These are phyloP conservation scores for Dastarcus helophoroides DNA, from an alignment of 2,888 invertebrate species.

Conservation along the genomic window DNA sequence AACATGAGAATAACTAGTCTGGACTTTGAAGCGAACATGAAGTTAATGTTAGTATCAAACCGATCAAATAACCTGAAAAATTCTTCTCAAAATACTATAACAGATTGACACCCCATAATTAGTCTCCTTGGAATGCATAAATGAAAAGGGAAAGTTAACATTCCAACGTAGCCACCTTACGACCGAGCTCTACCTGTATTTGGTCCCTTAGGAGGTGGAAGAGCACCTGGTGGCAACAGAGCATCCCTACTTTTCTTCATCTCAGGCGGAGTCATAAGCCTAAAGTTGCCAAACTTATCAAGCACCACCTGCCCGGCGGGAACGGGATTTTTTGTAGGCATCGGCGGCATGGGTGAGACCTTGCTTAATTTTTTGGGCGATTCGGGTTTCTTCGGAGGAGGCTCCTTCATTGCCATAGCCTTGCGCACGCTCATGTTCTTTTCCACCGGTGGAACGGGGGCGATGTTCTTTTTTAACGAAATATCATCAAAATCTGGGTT, in stretches of 20 bases:
- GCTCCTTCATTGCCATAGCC: conserved; percentile 52
- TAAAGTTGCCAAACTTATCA: conserved; percentile 63
- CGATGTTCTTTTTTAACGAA: conserved; percentile 15
- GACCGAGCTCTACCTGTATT: conserved; percentile 19
- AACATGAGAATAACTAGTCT: too few relatives aligned
- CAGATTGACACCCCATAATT: too few relatives aligned
- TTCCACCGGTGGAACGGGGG: conserved; percentile 42
- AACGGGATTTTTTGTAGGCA: conserved; percentile 25
- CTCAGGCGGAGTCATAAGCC: conserved; percentile 43
- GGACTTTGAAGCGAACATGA: too few relatives aligned
- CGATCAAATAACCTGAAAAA: too few relatives aligned
- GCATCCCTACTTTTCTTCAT: conserved; percentile 34
- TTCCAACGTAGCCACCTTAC: too few relatives aligned
- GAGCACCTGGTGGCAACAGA: conserved; percentile 40
- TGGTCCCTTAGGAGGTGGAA: conserved; percentile 16
- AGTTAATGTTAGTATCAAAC: too few relatives aligned
- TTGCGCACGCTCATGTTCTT: conserved; percentile 49
- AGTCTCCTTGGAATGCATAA: too few relatives aligned
- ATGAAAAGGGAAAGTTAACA: too few relatives aligned
- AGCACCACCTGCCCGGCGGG: conserved; percentile 49
- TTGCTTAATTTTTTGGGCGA: conserved; percentile 22
- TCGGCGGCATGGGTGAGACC: conserved; percentile 15
- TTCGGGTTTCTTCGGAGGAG: conserved; percentile 37
- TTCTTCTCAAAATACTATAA: too few relatives aligned
- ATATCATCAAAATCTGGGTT: conserved; percentile 31